Percentiles rank a stretch among this genome's conserved stretches.
Evolutionary conservation across 2,888 invertebrate genomes (phyloP).

Genomic region (Axea sp.): DNA sequence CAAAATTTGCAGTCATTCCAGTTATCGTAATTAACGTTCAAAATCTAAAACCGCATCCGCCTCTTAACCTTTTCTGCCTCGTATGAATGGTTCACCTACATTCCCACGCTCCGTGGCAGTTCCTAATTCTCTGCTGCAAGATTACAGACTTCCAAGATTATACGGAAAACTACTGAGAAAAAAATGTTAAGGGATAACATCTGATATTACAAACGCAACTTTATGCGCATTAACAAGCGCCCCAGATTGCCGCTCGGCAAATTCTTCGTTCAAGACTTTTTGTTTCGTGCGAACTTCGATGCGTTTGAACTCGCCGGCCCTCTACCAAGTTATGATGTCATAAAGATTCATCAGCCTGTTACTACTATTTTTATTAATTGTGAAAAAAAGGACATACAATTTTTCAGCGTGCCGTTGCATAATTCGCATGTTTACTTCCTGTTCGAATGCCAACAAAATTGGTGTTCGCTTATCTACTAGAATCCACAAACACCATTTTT

Average conservation of each 20-base stretch:
- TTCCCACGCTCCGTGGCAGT: constrained; percentile 41
- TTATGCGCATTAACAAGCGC: constrained; percentile 35
- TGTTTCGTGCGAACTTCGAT: constrained; percentile 15
- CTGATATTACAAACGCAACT: constrained; percentile 52
- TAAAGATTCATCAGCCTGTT: constrained; percentile 17
- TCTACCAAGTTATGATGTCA: constrained; percentile 5
- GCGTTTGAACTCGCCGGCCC: constrained; percentile 18
- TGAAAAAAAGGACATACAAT: constrained; percentile 1
- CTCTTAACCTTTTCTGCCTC: constrained; percentile 32
- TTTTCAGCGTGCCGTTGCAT: constrained; percentile 9
- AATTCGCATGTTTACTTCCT: constrained; percentile 10
- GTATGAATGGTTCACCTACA: constrained; percentile 49
- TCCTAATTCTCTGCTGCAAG: constrained; percentile 28
- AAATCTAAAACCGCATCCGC: constrained; percentile 18
- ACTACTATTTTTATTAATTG: background rate
- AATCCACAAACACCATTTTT: too few species aligned
- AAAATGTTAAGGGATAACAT: constrained; percentile 51
- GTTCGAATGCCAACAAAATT: constrained; percentile 4
- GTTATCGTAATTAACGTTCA: constrained; percentile 27
- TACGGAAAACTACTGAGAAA: constrained; percentile 37
- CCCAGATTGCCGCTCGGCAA: constrained; percentile 23
- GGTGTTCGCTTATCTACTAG: background rate
- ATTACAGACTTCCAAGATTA: constrained; percentile 33
- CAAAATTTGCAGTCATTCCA: background rate
- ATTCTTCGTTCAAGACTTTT: constrained; percentile 25